Conservation (phyloP, 2,113 vertebrate species). For the Calidris pugnax region DNA sequence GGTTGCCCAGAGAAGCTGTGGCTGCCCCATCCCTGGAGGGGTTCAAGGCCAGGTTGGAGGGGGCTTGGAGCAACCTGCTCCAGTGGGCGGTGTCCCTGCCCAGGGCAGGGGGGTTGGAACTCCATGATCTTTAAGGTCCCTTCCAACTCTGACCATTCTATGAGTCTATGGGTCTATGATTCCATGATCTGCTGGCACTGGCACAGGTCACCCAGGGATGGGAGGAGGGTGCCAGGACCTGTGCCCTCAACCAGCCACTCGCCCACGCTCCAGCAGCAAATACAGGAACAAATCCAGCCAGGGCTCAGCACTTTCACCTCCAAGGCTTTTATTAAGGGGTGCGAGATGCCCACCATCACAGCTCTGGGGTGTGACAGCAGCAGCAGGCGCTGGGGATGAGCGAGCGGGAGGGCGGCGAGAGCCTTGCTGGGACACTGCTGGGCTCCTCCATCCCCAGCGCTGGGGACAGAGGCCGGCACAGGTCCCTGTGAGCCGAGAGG, state of each 20-base stretch:
- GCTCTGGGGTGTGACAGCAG: background rate
- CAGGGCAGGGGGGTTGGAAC: no score
- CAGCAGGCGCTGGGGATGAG: background rate
- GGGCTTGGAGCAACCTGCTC: no score
- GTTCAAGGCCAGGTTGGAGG: no score
- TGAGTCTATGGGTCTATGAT: no score
- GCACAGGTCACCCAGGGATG: background rate
- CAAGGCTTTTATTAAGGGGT: conserved; percentile 32
- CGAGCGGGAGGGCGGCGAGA: background rate
- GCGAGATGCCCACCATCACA: background rate
- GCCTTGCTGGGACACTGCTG: background rate
- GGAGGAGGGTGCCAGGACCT: background rate
- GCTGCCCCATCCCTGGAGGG: no score
- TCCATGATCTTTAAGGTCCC: no score
- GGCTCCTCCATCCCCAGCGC: background rate
- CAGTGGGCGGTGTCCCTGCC: no score
- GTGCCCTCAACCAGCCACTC: background rate
- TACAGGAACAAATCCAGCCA: background rate
- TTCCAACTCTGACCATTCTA: no score
- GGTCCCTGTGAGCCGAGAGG: accelerated
- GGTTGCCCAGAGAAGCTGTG: no score
- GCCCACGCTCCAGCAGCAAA: accelerated
- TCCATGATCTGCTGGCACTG: accelerated
- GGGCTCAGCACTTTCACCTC: background rate
- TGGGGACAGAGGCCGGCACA: background rate